These are phyloP conservation scores for Muschampia plurimacula DNA, from an alignment of 2,888 invertebrate species.

Conservation along the genomic window DNA sequence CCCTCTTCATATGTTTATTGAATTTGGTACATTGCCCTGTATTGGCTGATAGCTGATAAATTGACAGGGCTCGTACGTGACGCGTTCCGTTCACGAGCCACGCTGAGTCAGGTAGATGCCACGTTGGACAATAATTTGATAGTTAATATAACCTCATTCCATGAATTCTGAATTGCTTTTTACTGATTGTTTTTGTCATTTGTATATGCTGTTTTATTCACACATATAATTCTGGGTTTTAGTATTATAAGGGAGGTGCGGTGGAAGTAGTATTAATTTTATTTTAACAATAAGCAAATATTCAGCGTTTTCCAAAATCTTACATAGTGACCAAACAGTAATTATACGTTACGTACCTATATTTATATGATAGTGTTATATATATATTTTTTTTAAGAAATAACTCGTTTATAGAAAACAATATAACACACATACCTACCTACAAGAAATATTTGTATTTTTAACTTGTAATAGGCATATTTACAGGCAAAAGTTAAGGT, in stretches of 20 bases:
- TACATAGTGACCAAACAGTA: too few species aligned
- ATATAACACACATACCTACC: too few species aligned
- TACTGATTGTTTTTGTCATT: not conserved
- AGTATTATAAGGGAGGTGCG: not conserved
- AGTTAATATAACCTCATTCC: slow-evolving; percentile 48
- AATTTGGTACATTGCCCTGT: slow-evolving; percentile 22
- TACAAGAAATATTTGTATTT: too few species aligned
- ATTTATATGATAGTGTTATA: too few species aligned
- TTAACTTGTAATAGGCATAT: too few species aligned
- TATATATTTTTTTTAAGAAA: too few species aligned
- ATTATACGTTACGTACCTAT: too few species aligned
- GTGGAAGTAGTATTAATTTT: not conserved
- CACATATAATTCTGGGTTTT: not conserved
- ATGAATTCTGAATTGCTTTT: slow-evolving; percentile 47
- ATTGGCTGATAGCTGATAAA: slow-evolving; percentile 62
- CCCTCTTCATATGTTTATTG: slow-evolving; percentile 30
- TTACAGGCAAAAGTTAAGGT: too few species aligned
- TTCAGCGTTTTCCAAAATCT: too few species aligned
- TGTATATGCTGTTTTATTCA: not conserved
- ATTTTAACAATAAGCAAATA: too few species aligned
- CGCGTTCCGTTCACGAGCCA: slow-evolving; percentile 52
- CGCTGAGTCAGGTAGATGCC: slow-evolving; percentile 58
- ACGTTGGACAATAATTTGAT: slow-evolving; percentile 51
- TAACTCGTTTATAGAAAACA: too few species aligned
- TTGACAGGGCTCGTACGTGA: slow-evolving; percentile 69